Conservation (phyloP, 1,140 invertebrate species). For the Drosophila punjabiensis region DNA sequence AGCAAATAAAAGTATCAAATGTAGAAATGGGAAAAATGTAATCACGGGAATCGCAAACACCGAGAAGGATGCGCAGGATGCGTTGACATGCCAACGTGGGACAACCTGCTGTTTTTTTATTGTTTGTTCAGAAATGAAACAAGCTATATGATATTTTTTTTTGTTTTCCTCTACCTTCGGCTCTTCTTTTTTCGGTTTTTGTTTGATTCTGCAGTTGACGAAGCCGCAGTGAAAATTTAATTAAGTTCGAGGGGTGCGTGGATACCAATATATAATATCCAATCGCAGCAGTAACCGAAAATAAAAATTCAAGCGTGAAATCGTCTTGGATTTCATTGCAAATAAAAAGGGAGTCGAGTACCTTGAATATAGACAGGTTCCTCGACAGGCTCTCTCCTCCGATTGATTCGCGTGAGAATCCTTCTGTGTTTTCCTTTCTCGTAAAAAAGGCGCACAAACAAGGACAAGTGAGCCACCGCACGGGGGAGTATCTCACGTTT, state of each 20-base stretch:
- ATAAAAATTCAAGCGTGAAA: conserved; percentile 66
- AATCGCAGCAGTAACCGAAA: conserved; percentile 36
- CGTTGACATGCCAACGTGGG: conserved; percentile 74
- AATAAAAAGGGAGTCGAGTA: conserved; percentile 63
- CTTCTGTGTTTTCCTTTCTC: conserved; percentile 71
- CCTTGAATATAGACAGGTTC: conserved; percentile 51
- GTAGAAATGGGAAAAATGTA: conserved; percentile 56
- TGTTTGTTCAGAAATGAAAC: conserved; percentile 61
- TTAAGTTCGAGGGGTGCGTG: conserved; percentile 65
- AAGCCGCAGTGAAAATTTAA: conserved; percentile 84
- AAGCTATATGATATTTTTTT: conserved; percentile 83
- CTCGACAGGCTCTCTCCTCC: conserved; percentile 11
- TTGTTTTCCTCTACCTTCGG: conserved; percentile 21
- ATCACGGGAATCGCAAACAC: conserved; percentile 77
- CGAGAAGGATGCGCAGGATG: conserved; percentile 20
- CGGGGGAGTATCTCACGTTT: conserved; percentile 60
- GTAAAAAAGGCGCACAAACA: conserved; percentile 55
- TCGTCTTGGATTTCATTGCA: conserved; percentile 77
- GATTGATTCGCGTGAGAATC: conserved; percentile 80
- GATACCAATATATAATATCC: conserved; percentile 41
- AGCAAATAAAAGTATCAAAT: conserved; percentile 82
- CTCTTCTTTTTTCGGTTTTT: conserved; percentile 27
- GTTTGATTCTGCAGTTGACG: conserved; percentile 73
- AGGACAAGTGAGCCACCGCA: conserved; percentile 13
- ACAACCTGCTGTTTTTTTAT: conserved; percentile 48